Evolutionary conservation across 2,888 invertebrate genomes (phyloP).

Genomic region (Dicyrtoma fusca): DNA sequence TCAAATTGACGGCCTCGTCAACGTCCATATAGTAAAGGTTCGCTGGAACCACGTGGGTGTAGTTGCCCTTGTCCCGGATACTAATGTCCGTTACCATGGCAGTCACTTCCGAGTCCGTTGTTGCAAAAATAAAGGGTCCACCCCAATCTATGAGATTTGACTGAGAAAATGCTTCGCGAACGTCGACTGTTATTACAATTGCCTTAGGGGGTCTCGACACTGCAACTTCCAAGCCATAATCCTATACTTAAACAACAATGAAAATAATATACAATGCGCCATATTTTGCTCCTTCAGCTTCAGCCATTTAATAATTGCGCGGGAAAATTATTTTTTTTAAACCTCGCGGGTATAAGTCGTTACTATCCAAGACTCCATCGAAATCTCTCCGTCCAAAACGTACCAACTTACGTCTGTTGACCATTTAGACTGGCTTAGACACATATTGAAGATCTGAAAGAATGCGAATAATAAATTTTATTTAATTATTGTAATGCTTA

Average conservation of each 20-base stretch:
- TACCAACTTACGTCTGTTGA: neutral
- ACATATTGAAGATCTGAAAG: too few relatives aligned
- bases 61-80: constrained; percentile 4
- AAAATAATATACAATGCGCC: too few relatives aligned
- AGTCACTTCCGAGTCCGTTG: neutral
- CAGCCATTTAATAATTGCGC: too few relatives aligned
- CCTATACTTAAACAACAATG: neutral
- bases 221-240: neutral
- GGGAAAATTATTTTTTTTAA: too few relatives aligned
- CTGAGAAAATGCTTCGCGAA: neutral
- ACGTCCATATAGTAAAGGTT: neutral
- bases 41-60: neutral
- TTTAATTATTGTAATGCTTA: too few relatives aligned
- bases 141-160: constrained; percentile 10
- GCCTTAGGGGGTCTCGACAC: neutral
- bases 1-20: neutral
- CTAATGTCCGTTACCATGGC: constrained; percentile 1
- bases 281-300: too few relatives aligned
- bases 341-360: neutral
- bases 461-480: too few relatives aligned
- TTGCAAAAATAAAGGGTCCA: neutral
- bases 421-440: neutral
- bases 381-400: neutral
- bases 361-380: neutral
- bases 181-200: constrained; percentile 1